A percentile compares a stretch with the other conserved stretches of the same genome.
Evolutionary conservation across 2,888 invertebrate genomes (phyloP).

Genomic region (Melanotus villosus): DNA sequence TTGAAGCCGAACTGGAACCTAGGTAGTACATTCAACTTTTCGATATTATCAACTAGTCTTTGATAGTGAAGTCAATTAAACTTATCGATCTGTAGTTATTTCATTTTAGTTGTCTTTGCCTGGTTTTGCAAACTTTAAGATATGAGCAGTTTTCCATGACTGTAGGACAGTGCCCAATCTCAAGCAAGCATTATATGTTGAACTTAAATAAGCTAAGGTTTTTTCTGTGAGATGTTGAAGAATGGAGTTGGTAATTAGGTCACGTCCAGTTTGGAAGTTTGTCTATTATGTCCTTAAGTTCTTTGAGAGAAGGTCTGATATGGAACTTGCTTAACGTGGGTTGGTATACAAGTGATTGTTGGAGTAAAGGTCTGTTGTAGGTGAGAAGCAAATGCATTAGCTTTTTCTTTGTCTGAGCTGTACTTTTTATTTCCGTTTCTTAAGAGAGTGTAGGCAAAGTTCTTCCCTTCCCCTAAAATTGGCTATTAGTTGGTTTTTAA

Average conservation of each 20-base stretch:
- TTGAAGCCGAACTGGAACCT: background rate
- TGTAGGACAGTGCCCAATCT: background rate
- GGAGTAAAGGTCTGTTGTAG: too few species aligned
- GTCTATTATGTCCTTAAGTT: background rate
- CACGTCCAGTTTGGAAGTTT: background rate
- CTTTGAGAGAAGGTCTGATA: too few species aligned
- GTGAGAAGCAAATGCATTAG: too few species aligned
- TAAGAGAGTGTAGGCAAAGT: too few species aligned
- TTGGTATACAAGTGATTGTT: too few species aligned
- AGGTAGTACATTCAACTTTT: background rate
- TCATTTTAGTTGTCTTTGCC: background rate
- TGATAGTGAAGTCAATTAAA: background rate
- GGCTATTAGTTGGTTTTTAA: too few species aligned
- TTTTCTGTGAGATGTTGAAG: slow-evolving; percentile 2
- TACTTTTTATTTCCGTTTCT: too few species aligned
- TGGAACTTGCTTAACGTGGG: too few species aligned
- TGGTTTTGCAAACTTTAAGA: background rate
- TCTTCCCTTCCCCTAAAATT: too few species aligned
- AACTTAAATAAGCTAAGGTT: background rate
- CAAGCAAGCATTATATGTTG: background rate
- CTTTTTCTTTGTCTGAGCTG: too few species aligned
- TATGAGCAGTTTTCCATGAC: background rate
- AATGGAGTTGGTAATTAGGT: slow-evolving; percentile 2
- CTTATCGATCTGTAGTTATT: background rate
- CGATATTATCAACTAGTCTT: background rate